These are phyloP conservation scores for Drosophila setosimentum DNA, from an alignment of 2,888 invertebrate genomes.

Conservation along the genomic window DNA sequence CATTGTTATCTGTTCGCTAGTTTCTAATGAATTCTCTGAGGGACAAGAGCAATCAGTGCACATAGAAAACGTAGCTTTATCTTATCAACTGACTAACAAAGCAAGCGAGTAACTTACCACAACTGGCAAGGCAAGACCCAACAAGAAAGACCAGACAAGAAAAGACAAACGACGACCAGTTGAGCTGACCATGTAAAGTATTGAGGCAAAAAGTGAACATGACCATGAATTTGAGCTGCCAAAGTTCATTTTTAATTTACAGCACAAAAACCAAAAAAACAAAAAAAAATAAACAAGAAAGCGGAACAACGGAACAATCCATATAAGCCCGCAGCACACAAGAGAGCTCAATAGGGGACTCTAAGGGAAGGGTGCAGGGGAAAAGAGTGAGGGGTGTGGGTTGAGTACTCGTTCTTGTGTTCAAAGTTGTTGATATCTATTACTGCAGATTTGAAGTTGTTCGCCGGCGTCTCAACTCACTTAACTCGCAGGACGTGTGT, in stretches of 20 bases:
- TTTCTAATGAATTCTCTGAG: slow-evolving; percentile 27
- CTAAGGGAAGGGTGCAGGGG: not conserved
- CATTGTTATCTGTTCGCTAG: slow-evolving; percentile 20
- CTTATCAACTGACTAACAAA: slow-evolving; percentile 65
- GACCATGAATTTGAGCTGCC: slow-evolving; percentile 77
- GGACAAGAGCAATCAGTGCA: slow-evolving; percentile 41
- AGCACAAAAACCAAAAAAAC: slow-evolving; percentile 30
- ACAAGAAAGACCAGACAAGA: slow-evolving; percentile 26
- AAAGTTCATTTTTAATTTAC: slow-evolving; percentile 78
- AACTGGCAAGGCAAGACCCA: slow-evolving; percentile 27
- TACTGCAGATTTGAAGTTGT: slow-evolving; percentile 78
- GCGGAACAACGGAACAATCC: slow-evolving; percentile 53
- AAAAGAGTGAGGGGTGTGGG: not conserved
- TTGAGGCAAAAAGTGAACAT: slow-evolving; percentile 73
- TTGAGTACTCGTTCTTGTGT: slow-evolving; percentile 23
- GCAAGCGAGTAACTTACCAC: slow-evolving; percentile 54
- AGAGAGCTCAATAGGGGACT: slow-evolving; percentile 10
- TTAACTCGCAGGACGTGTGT: slow-evolving; percentile 54
- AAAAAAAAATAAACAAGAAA: not conserved
- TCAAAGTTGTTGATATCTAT: slow-evolving; percentile 80
- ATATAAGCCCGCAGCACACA: slow-evolving; percentile 55
- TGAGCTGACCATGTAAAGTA: slow-evolving; percentile 47
- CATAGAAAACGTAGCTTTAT: slow-evolving; percentile 57
- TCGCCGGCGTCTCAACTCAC: slow-evolving; percentile 73
- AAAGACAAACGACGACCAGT: slow-evolving; percentile 58